Evolutionary conservation across 2,113 vertebrate genomes (phyloP), one percentile per base, ranked within the genome.

Genomic region (Syngnathus floridae): DNA sequence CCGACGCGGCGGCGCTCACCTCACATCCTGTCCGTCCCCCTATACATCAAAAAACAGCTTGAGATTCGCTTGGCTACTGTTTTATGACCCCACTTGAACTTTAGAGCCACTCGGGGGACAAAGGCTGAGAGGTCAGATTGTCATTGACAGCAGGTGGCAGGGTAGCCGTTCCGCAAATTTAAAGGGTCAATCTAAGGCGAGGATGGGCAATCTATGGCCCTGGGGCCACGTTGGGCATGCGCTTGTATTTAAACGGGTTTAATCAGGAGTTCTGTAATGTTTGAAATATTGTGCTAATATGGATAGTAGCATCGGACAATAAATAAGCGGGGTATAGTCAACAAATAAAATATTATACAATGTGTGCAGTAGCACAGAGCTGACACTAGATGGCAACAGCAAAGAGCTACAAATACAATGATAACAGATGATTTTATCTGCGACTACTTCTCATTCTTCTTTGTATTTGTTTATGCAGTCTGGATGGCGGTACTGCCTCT

Each of bases 101-200:
- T 68, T 9, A 75, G 66, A 74, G 63, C 69, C 61, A 26, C 64
- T 67, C 58, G 65, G 65, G 54, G 69, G 72, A 77, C 78, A 68
- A 75, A 68, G 43, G 17, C 38, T 62, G 38, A 66, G 65, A 55
- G 69, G 76, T 82, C 76, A 79, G 51, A 62, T 57, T 71, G 40
- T 43, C 14, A 64, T 57, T 67, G 37, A 58, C 58, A 58, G 60
- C 70, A 51, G 65, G 64, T 46, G 35, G 51, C 61, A 46, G 63
- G 62, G 19, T 16, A 4, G 17, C 63, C 43, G 69, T 38, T 36
- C 31, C 13, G 56, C 21, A 17, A 57, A 71, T 26, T 70, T 79
- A 57, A 58, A 62, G 37, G 56, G 40, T 72, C 64, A 67, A 1
- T 60, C 56, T 12, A 62, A 48, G 16, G 14, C 45, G 16, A 48